Evolutionary conservation across 2,797 vertebrate species (phyloP).

Genomic region (Tolypeutes matacus): DNA sequence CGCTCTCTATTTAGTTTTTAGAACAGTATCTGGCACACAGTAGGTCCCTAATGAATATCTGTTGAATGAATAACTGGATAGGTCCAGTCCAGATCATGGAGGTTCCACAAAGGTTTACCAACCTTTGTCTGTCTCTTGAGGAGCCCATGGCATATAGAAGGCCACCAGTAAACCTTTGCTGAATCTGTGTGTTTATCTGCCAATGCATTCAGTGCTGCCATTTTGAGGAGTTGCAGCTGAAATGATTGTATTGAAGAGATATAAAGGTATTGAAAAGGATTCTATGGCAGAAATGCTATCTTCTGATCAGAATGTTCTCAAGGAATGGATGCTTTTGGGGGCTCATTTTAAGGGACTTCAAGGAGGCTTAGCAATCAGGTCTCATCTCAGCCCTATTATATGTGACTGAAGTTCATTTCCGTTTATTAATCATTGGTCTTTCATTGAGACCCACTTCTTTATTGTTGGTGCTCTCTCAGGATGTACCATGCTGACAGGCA

Average conservation of each 20-base stretch:
- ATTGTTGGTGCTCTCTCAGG: not conserved
- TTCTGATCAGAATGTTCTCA: not conserved
- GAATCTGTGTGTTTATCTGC: not conserved
- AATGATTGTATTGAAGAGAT: not conserved
- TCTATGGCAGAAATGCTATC: not conserved
- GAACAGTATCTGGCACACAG: not conserved
- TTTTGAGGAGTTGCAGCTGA: not conserved
- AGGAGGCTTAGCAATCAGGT: not conserved
- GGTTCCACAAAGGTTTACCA: not conserved
- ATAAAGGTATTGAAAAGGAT: not conserved
- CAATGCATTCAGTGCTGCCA: not conserved
- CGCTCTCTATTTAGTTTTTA: not conserved
- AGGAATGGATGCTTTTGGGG: not conserved
- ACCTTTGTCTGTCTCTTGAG: not conserved
- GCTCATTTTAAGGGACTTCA: constrained; percentile 25
- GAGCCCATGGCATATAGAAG: not conserved
- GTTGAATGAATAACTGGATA: not conserved
- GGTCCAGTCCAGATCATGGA: not conserved
- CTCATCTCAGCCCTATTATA: not conserved
- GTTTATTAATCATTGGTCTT: not conserved
- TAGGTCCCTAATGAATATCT: not conserved
- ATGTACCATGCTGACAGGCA: not conserved
- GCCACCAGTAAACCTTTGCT: not conserved
- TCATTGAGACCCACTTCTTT: not conserved
- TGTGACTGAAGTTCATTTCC: not conserved